phyloP scores from a whole-genome alignment of 2,113 vertebrate genomes.

The Salvelinus alpinus region DNA sequence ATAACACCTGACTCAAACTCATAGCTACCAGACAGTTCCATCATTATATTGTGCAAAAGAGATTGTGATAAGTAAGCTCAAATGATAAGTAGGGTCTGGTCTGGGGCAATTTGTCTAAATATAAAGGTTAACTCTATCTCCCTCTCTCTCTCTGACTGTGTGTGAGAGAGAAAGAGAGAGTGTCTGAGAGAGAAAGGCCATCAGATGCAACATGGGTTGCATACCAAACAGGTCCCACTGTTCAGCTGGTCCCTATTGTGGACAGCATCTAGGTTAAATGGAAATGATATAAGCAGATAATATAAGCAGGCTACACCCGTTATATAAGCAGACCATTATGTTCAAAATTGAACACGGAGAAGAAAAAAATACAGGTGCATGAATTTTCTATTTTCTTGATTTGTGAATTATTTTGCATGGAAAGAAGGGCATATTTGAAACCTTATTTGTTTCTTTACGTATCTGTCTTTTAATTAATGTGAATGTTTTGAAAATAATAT shows the following conservation, averaged over 20 bases:
- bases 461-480: background rate
- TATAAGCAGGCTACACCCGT: too few relatives aligned
- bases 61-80: background rate
- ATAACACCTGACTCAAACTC: too few relatives aligned
- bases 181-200: background rate
- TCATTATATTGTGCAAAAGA: too few relatives aligned
- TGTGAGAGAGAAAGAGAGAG: background rate
- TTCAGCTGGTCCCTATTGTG: background rate
- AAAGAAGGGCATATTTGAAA: background rate
- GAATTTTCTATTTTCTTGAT: background rate
- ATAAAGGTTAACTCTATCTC: background rate
- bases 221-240: slow-evolving; percentile 7
- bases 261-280: background rate
- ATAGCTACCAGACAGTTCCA: too few relatives aligned
- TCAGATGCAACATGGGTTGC: background rate
- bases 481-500: background rate
- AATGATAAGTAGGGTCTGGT: background rate
- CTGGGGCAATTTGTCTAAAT: background rate
- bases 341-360: too few relatives aligned
- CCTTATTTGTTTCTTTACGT: background rate
- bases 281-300: background rate
- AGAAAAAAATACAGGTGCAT: background rate
- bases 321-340: too few relatives aligned
- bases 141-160: background rate
- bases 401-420: background rate